Evolutionary conservation across 2,113 vertebrate species (phyloP), one percentile per base, ranked within the genome.

Genomic region (Leptobrachium ailaonicum): DNA sequence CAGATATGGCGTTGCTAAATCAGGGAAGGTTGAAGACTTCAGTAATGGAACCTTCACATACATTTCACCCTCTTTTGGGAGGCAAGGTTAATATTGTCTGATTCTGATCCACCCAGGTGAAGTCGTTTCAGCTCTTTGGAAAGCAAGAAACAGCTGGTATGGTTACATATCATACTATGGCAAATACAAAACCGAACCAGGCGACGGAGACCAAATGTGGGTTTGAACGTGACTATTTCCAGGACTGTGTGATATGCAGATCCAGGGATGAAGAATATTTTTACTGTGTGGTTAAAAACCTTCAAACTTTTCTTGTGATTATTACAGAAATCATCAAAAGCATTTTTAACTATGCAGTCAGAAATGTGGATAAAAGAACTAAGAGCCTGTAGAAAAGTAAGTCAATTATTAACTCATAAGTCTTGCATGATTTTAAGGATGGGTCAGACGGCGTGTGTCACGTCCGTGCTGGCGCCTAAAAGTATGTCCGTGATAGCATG

Each of bases 211-310:
- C 20, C 41, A 47, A 20, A 32, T 73, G 64, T 62, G 45, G 56
- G 40, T 40, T 78, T 56, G 8, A n/a, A 41, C 56, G 41, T 47
- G 56, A 81, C 43, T 42, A 58, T 62, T 32, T 20, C 13, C 2
- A 8, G 42, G 72, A 41, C 32, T 85, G 1, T 87, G 87, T 6
- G 75, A 76, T 84, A 87, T 45, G 13, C 75, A 10, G 67, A 87
- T 11, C 47, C 71, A 9, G 41, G 20, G 81, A 87, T 20, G 83
- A 87, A 66, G 87, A 87, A 74, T 78, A 76, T n/a, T 89, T 86
- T 80, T 84, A 86, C 69, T 85, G 40, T 2, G 0, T 58, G n/a
- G n/a, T n/a, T n/a, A n/a, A 40, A 83, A 77, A 71, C 13, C 53
- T 6, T n/a, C 0, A 20, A 53, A 1, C n/a, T 41, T 50, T 2